Conservation (phyloP, 2,797 vertebrate genomes). For the Propithecus perrieri region DNA sequence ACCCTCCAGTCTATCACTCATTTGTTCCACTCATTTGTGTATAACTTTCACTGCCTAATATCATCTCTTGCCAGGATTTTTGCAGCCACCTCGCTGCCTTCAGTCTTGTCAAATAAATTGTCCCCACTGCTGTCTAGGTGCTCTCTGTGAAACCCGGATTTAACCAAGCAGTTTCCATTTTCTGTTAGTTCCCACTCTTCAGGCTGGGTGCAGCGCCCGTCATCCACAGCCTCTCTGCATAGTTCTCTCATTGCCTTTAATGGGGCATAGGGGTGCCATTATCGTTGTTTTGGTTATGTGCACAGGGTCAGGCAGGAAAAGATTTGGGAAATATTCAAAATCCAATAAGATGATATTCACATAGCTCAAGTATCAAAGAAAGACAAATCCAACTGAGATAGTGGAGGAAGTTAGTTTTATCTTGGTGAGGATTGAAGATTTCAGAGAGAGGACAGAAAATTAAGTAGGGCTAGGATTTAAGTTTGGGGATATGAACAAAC, state of each 20-base stretch:
- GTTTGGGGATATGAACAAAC: not conserved
- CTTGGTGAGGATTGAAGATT: not conserved
- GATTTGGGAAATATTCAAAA: not conserved
- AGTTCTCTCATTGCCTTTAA: not conserved
- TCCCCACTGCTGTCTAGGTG: not conserved
- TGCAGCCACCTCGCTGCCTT: not conserved
- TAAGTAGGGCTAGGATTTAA: not conserved
- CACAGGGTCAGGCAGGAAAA: not conserved
- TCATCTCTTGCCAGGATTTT: not conserved
- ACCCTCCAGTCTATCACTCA: not conserved
- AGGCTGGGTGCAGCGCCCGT: not conserved
- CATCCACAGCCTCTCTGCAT: not conserved
- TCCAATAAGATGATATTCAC: not conserved
- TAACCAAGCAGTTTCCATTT: not conserved
- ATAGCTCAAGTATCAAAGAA: not conserved
- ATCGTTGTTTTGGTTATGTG: not conserved
- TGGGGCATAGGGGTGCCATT: rapidly evolving
- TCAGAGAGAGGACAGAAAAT: not conserved
- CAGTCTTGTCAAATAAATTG: not conserved
- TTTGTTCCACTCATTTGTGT: not conserved
- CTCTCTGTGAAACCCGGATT: not conserved
- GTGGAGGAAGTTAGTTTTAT: not conserved
- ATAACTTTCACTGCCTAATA: not conserved
- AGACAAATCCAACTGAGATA: not conserved
- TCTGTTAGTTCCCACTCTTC: not conserved